Base-by-base conservation (phyloP, 30 jellyfish, hydroid and myxozoan species). In the Clytia hemisphaerica region DNA sequence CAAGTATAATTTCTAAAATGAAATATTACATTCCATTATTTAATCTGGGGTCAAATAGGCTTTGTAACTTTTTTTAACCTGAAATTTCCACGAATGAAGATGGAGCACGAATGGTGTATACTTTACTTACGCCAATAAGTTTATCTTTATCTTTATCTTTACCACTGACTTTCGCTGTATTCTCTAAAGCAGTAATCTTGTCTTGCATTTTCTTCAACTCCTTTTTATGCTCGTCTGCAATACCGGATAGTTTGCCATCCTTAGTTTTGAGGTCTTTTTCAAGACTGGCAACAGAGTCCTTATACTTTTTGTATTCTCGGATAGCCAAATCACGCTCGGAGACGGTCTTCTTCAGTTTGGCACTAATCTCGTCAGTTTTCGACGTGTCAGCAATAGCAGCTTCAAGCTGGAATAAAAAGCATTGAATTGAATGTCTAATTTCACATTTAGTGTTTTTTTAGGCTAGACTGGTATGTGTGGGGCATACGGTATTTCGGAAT, bases 141-240 rank as follows among this genome's bases (percentile, higher is more conserved):
- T 67, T 77, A 59, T 85, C 96, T 44, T 85, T 85, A 37, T 85
- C 91, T 48, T 77, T 78, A 72, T 73, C 93, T 48, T 78, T 78
- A 26, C 91, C 92, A 30, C 77, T 24, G 32, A 58, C 55, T 37
- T 65, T 69, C 29, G 73, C 61, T 1, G 92, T 59, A 35, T 71
- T 71, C 31, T 76, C 84, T 24, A 76, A 30, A 19, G 70, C 75
- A 25, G 67, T 50, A 34, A 75, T 30, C 44, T 83, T 76, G 71
- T 75, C 92, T 42, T 70, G 63, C 19, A 83, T 61, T 50, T 74
- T 83, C 50, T 67, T 74, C 21, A 75, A 34, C 44, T 83, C 95
- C 34, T 69, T 77, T 22, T 46, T 82, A 48, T 75, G 91, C 73
- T 58, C 62, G 9, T 76, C 89, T 21, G 82, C 51, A 2, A 74